These are phyloP conservation scores for Palloptera scutellata DNA, from an alignment of 2,888 invertebrate genomes.

Conservation along the genomic window DNA sequence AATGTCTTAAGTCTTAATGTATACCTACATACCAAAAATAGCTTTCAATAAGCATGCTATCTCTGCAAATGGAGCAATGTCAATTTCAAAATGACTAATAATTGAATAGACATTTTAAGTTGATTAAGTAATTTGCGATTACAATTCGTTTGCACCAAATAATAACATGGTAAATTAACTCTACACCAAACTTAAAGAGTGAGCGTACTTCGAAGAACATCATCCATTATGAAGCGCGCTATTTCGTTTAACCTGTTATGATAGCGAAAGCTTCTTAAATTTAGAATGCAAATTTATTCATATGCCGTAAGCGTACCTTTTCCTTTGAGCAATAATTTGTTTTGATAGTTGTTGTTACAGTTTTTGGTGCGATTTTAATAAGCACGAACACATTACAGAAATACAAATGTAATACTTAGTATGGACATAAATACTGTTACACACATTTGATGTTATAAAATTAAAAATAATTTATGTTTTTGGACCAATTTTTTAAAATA, in stretches of 20 bases:
- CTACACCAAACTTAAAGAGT: no score
- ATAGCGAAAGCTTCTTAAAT: background rate
- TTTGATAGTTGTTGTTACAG: background rate
- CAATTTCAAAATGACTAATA: background rate
- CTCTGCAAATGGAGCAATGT: no score
- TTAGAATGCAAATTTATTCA: conserved; percentile 3
- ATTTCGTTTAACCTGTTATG: background rate
- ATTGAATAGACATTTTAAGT: background rate
- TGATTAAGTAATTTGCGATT: background rate
- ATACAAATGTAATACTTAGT: conserved; percentile 4
- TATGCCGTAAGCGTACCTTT: background rate
- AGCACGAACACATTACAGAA: background rate
- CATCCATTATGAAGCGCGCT: no score
- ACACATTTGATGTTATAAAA: no score
- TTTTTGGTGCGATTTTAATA: no score
- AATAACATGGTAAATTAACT: background rate
- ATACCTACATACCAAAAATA: no score
- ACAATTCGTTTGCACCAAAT: background rate
- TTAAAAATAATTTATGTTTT: no score
- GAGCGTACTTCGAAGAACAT: no score
- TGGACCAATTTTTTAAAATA: no score
- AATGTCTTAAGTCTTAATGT: no score
- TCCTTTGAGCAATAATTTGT: conserved; percentile 1
- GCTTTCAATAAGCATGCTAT: no score
- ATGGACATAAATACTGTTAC: no score